Conservation (phyloP, 2,113 vertebrate genomes). For the Amblyornis subalaris region DNA sequence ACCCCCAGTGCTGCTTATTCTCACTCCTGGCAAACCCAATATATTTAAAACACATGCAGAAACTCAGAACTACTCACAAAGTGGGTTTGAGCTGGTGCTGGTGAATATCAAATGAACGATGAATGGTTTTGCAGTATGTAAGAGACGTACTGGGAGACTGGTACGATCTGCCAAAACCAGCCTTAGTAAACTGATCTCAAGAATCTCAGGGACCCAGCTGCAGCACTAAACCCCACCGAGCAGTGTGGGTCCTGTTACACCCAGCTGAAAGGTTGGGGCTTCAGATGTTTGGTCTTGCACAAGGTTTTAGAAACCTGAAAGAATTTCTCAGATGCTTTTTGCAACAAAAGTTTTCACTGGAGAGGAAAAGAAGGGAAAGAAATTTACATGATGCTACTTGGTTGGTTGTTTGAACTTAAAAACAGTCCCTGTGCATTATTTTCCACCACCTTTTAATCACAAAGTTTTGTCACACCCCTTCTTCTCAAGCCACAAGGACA, state of each 20-base stretch:
- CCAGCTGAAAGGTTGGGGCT: neutral
- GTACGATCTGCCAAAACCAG: neutral
- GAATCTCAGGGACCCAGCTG: conserved; percentile 42
- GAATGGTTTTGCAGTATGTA: conserved; percentile 32
- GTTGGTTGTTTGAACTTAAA: neutral
- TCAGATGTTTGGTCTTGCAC: conserved; percentile 3
- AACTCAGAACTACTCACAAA: conserved; percentile 24
- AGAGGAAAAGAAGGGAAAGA: neutral
- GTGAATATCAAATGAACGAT: conserved; percentile 35
- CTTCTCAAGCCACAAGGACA: neutral
- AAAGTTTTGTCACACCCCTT: neutral
- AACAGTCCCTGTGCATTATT: neutral
- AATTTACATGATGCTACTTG: neutral
- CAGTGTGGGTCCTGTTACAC: conserved; percentile 11
- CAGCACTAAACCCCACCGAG: conserved; percentile 32
- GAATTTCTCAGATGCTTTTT: neutral
- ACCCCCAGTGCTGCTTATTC: neutral
- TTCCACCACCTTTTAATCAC: neutral
- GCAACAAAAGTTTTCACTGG: neutral
- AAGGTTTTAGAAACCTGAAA: conserved; percentile 21
- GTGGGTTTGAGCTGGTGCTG: conserved; percentile 7
- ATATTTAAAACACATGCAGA: conserved; percentile 24
- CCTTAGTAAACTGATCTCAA: neutral
- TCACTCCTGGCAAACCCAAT: neutral
- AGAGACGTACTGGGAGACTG: neutral